These are phyloP conservation scores for Microplitis mediator DNA, from an alignment of 1,140 invertebrate species.

Conservation along the genomic window DNA sequence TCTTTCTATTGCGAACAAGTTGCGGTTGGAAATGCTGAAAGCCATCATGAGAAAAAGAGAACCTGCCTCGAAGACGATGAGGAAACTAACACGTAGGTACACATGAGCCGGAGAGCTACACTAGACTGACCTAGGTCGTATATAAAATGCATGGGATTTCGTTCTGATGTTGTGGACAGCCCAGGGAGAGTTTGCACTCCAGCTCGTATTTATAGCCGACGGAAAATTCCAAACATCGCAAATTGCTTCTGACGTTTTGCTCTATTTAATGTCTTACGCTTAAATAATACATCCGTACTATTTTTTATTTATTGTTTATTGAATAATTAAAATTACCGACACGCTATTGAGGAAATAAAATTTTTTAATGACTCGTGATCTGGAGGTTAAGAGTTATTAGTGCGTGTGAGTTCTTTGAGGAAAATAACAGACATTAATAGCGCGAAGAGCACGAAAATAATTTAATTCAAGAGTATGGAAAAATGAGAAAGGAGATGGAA, in stretches of 20 bases:
- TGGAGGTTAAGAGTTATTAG: too few species aligned
- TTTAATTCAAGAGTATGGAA: too few species aligned
- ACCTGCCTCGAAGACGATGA: slow-evolving; percentile 16
- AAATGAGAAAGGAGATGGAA: slow-evolving; percentile 14
- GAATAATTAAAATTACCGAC: background rate
- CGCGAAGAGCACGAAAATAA: background rate
- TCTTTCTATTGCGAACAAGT: background rate
- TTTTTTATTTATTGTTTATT: background rate
- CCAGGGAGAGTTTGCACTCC: slow-evolving; percentile 43
- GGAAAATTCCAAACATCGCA: slow-evolving; percentile 4
- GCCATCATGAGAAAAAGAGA: slow-evolving; percentile 8
- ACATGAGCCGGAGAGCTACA: slow-evolving; percentile 19
- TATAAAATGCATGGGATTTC: slow-evolving; percentile 63
- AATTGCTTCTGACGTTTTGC: background rate
- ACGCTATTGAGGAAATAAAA: too few species aligned
- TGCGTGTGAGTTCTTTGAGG: too few species aligned
- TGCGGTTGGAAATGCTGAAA: slow-evolving; percentile 10
- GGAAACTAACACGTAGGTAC: slow-evolving; percentile 46
- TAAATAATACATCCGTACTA: background rate
- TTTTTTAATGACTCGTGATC: too few species aligned
- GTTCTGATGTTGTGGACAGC: slow-evolving; percentile 41
- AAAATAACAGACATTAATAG: too few species aligned
- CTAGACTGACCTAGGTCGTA: slow-evolving; percentile 50
- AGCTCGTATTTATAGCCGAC: too few species aligned
- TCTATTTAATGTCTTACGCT: background rate